These are phyloP conservation scores for Drosophila lowei DNA, from an alignment of 1,140 invertebrate genomes.

Conservation along the genomic window DNA sequence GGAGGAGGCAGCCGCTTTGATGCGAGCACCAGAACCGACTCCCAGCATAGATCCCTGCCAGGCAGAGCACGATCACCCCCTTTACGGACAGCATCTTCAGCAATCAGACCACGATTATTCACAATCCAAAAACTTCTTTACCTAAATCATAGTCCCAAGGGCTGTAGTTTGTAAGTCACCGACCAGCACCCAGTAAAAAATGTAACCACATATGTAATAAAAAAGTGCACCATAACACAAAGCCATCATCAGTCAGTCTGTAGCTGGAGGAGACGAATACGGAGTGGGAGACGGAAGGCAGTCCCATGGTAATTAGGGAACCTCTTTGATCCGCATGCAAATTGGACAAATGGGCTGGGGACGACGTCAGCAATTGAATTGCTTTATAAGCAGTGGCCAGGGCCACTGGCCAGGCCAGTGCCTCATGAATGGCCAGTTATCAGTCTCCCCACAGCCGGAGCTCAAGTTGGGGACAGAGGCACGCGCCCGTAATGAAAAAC, in stretches of 20 bases:
- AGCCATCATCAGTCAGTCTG: constrained; percentile 36
- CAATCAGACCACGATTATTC: constrained; percentile 5
- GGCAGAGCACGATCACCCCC: constrained; percentile 34
- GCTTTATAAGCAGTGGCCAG: constrained; percentile 31
- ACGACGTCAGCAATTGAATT: constrained; percentile 54
- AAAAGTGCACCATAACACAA: constrained; percentile 31
- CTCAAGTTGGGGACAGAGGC: constrained; percentile 40
- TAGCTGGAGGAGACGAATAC: neutral
- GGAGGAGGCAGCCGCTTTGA: constrained; percentile 2
- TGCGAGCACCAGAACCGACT: constrained; percentile 1
- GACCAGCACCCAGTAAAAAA: constrained; percentile 38
- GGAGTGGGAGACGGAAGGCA: neutral
- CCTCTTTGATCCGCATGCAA: constrained; percentile 43
- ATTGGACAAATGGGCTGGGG: constrained; percentile 5
- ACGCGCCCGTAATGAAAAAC: constrained; percentile 63
- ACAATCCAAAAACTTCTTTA: constrained; percentile 42
- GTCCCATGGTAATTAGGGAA: constrained; percentile 33
- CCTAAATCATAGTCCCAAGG: constrained; percentile 39
- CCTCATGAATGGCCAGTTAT: constrained; percentile 31
- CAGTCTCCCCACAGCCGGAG: constrained; percentile 17
- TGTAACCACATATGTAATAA: constrained; percentile 44
- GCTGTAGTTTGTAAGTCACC: constrained; percentile 6
- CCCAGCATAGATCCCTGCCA: constrained; percentile 55
- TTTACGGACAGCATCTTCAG: constrained; percentile 1
- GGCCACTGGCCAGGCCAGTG: neutral